Evolutionary conservation across 2,888 invertebrate genomes (phyloP).

Genomic region (Liodrosophila aerea): DNA sequence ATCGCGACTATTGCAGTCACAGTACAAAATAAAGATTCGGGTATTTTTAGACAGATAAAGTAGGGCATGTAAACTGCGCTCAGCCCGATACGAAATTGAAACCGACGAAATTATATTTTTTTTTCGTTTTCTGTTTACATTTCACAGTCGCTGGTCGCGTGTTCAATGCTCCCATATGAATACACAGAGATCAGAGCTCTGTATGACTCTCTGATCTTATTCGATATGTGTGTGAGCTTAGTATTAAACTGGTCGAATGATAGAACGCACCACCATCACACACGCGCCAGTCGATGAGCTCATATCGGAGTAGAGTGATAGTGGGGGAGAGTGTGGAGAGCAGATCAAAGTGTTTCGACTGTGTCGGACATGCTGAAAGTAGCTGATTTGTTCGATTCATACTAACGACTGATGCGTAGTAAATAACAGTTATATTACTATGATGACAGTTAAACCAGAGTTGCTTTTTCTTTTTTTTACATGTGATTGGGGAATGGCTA

Average conservation of each 20-base stretch:
- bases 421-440: background rate
- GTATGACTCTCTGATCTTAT: constrained; percentile 18
- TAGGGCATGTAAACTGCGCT: constrained; percentile 66
- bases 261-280: constrained; percentile 38
- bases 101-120: constrained; percentile 6
- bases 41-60: constrained; percentile 37
- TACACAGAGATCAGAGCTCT: constrained; percentile 3
- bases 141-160: constrained; percentile 66
- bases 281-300: too few relatives aligned
- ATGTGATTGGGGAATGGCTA: constrained; percentile 16
- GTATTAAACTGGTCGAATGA: constrained; percentile 28
- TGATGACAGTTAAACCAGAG: constrained; percentile 7
- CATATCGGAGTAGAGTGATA: constrained; percentile 3
- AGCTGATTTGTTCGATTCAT: constrained; percentile 15
- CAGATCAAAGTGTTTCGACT: background rate
- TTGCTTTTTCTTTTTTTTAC: constrained; percentile 9
- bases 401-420: constrained; percentile 12
- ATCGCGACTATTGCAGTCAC: background rate
- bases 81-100: constrained; percentile 36
- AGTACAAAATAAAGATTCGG: background rate
- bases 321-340: background rate
- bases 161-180: constrained; percentile 47
- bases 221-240: constrained; percentile 10
- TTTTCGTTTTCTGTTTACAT: constrained; percentile 37
- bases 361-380: constrained; percentile 14